Conservation (phyloP, 2,888 invertebrate genomes). For the Drosophila antonietae region DNA sequence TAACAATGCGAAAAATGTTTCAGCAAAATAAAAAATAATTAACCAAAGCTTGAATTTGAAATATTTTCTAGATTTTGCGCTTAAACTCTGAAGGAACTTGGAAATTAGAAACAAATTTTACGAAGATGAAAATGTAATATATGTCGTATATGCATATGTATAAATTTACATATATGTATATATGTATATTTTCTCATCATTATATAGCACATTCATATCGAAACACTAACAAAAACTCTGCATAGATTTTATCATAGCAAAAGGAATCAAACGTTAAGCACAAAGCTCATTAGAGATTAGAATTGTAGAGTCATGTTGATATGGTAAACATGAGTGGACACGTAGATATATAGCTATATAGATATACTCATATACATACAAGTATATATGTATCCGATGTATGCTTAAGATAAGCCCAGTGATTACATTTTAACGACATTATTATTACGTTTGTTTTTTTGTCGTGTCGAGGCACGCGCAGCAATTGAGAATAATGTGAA, state of each 20-base stretch:
- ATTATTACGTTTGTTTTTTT: constrained; percentile 43
- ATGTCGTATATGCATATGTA: background rate
- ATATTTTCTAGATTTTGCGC: background rate
- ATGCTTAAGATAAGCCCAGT: constrained; percentile 40
- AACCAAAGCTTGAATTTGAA: background rate
- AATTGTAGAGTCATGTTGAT: constrained; percentile 29
- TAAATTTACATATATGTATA: background rate
- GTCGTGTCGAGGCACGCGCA: constrained; percentile 14
- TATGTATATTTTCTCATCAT: background rate
- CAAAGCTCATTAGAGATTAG: constrained; percentile 37
- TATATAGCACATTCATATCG: background rate
- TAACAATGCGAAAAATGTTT: background rate
- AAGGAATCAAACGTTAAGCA: constrained; percentile 4
- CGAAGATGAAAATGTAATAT: background rate
- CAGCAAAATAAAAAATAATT: background rate
- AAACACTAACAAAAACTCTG: background rate
- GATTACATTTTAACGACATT: constrained; percentile 62
- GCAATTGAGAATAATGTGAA: constrained; percentile 46
- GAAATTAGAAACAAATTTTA: background rate
- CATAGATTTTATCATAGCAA: background rate
- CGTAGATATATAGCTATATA: background rate
- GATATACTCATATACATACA: background rate
- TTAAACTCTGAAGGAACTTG: background rate
- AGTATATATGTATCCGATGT: background rate
- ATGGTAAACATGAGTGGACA: background rate